A percentile compares a stretch with the other conserved stretches of the same genome.
Evolutionary conservation across 2,888 invertebrate species (phyloP).

Genomic region (Flexamia atlantica): DNA sequence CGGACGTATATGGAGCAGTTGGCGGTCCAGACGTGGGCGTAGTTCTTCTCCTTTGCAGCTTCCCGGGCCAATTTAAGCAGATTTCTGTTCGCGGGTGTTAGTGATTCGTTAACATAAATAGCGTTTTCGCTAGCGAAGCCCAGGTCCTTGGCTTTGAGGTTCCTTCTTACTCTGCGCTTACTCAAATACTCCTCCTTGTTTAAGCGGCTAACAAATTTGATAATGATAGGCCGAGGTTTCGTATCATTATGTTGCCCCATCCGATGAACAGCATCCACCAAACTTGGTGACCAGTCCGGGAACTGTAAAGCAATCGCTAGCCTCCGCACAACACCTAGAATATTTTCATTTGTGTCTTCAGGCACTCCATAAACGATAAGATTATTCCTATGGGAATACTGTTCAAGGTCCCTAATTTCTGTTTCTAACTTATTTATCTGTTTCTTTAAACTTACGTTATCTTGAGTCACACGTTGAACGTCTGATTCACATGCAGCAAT

Average conservation of each 20-base stretch:
- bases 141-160: not conserved
- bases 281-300: not conserved
- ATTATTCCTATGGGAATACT: slow-evolving; percentile 39
- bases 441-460: not conserved
- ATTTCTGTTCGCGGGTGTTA: not conserved
- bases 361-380: slow-evolving; percentile 3
- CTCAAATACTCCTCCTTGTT: slow-evolving; percentile 14
- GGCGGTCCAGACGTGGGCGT: slow-evolving; percentile 16
- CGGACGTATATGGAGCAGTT: slow-evolving; percentile 14
- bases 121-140: not conserved
- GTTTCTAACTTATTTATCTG: not conserved
- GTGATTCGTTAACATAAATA: slow-evolving; percentile 7
- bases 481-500: not conserved
- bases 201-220: not conserved
- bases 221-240: slow-evolving; percentile 1
- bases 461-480: not conserved
- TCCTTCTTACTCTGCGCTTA: not conserved
- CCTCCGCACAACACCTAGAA: not conserved
- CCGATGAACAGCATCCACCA: slow-evolving; percentile 6
- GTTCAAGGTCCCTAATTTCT: slow-evolving; percentile 1
- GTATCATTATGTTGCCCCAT: not conserved
- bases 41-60: not conserved
- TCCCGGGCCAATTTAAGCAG: not conserved
- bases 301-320: not conserved
- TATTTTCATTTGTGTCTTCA: not conserved